Percentiles rank a stretch among this genome's conserved stretches.
Evolutionary conservation across 1,140 invertebrate genomes (phyloP).

Genomic region (Trigoniulus corallinus): DNA sequence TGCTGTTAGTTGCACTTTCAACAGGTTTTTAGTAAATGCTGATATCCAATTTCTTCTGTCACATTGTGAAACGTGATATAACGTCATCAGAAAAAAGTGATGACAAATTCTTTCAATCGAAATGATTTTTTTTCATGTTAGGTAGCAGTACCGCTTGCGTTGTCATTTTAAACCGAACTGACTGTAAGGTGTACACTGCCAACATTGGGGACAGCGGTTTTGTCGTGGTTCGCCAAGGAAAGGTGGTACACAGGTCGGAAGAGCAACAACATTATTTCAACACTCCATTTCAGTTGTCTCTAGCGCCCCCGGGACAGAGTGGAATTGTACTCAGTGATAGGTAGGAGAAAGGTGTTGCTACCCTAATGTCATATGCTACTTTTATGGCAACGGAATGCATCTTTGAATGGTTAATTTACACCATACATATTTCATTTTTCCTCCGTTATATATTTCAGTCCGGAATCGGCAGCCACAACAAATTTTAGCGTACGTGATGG

Average conservation of each 20-base stretch:
- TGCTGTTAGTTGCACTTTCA: too few species aligned
- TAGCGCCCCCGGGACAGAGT: slow-evolving; percentile 75
- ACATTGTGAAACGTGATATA: too few species aligned
- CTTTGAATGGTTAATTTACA: too few species aligned
- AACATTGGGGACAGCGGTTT: slow-evolving; percentile 99
- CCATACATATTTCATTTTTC: too few species aligned
- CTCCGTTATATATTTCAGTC: too few species aligned
- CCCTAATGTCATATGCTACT: not conserved
- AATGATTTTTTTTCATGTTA: too few species aligned
- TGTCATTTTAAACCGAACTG: slow-evolving; percentile 75
- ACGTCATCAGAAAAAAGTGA: too few species aligned
- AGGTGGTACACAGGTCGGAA: slow-evolving; percentile 65
- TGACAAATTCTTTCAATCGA: too few species aligned
- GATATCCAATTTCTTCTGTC: too few species aligned
- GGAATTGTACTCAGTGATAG: slow-evolving; percentile 71
- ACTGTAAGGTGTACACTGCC: slow-evolving; percentile 75
- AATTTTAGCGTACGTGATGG: slow-evolving; percentile 84
- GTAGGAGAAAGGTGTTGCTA: slow-evolving; percentile 26
- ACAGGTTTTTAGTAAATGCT: too few species aligned
- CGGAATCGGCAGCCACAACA: slow-evolving; percentile 74
- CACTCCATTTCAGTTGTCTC: slow-evolving; percentile 88
- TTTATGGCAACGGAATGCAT: too few species aligned
- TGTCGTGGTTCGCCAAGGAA: slow-evolving; percentile 62
- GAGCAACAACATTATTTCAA: slow-evolving; percentile 99
- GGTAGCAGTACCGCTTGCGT: slow-evolving; percentile 96